A percentile compares a stretch with the other conserved stretches of the same genome.
Evolutionary conservation across 1,140 invertebrate species (phyloP).

Genomic region (Drosophila littoralis): DNA sequence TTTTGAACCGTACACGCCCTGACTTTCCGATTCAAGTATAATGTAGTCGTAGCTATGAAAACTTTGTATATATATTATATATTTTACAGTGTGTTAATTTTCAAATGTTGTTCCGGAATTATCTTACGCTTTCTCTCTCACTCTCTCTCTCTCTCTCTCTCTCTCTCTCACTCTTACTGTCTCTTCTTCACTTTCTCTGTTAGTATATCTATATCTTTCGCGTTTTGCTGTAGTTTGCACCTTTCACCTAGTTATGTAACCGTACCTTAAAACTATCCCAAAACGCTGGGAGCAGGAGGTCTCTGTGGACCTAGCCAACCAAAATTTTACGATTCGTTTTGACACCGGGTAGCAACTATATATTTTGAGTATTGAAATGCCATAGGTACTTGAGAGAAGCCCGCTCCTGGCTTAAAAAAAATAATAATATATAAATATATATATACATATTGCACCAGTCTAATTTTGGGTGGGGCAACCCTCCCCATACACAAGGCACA

Average conservation of each 20-base stretch:
- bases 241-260: conserved; percentile 33
- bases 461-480: not conserved
- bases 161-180: conserved; percentile 44
- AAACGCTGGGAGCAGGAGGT: conserved; percentile 74
- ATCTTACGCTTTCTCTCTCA: conserved; percentile 53
- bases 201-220: conserved; percentile 43
- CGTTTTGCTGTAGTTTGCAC: conserved; percentile 46
- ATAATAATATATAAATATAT: not conserved
- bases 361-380: conserved; percentile 39
- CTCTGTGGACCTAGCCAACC: conserved; percentile 48
- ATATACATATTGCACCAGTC: conserved; percentile 16
- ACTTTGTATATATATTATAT: conserved; percentile 76
- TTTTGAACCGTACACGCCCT: conserved; percentile 61
- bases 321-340: conserved; percentile 36
- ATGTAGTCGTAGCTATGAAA: conserved; percentile 57
- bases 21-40: conserved; percentile 2
- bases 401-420: conserved; percentile 70
- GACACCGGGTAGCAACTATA: conserved; percentile 65
- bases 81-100: conserved; percentile 69
- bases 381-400: conserved; percentile 58
- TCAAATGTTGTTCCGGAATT: conserved; percentile 84
- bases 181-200: conserved; percentile 34
- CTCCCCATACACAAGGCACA: conserved; percentile 1
- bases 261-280: conserved; percentile 42
- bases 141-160: conserved; percentile 26